A percentile compares a stretch with the other conserved stretches of the same genome.
These are phyloP conservation scores for Tipula confusa DNA, from an alignment of 2,888 invertebrate genomes.

Conservation along the genomic window DNA sequence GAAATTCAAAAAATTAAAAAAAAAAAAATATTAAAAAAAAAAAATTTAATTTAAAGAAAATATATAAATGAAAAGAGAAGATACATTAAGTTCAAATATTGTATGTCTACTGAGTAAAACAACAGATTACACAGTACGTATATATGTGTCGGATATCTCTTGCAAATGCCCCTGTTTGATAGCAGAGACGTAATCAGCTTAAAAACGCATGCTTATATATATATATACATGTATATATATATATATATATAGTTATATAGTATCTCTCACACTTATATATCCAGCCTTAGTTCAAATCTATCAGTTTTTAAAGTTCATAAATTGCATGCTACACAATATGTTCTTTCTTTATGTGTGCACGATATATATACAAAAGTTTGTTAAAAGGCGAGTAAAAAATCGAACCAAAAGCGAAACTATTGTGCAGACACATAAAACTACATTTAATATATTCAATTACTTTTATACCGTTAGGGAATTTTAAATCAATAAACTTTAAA, in stretches of 20 bases:
- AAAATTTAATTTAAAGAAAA: slow-evolving; percentile 13
- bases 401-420: slow-evolving; percentile 12
- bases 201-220: background rate
- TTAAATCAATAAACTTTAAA: slow-evolving; percentile 9
- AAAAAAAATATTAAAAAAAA: background rate
- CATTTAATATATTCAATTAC: slow-evolving; percentile 12
- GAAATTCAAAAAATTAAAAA: background rate
- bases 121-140: background rate
- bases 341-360: background rate
- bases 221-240: background rate
- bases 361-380: background rate
- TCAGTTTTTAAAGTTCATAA: slow-evolving; percentile 9
- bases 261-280: background rate
- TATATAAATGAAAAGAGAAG: slow-evolving; percentile 5
- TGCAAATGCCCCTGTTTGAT: slow-evolving; percentile 25
- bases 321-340: background rate
- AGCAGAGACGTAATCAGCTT: slow-evolving; percentile 20
- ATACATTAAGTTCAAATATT: slow-evolving; percentile 25
- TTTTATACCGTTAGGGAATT: slow-evolving; percentile 20
- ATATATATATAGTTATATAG: background rate
- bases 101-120: background rate
- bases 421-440: slow-evolving; percentile 25
- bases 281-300: slow-evolving; percentile 9
- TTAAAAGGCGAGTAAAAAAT: background rate
- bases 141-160: slow-evolving; percentile 25